Conservation (phyloP, 2,888 invertebrate species). For the Tinea trinotella region DNA sequence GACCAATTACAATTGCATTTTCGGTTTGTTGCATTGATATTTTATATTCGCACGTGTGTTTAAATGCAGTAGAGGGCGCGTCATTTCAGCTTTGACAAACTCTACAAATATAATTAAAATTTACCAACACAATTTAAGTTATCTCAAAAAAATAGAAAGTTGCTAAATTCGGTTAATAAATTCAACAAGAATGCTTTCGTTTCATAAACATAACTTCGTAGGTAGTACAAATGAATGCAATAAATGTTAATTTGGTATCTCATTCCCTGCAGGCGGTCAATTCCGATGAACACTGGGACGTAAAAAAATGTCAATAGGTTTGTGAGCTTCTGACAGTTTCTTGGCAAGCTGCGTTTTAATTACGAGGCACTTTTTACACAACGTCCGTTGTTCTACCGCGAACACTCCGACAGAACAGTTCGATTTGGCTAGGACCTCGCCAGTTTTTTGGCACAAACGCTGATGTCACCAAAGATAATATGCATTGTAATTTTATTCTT, state of each 20-base stretch:
- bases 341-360: slow-evolving; percentile 50
- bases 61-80: too few species aligned
- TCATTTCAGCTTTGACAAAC: too few species aligned
- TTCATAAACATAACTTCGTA: too few species aligned
- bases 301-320: slow-evolving; percentile 18
- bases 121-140: too few species aligned
- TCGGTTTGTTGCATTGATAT: too few species aligned
- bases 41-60: too few species aligned
- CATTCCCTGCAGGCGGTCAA: background rate
- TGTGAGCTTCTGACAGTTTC: slow-evolving; percentile 42
- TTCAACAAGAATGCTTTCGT: too few species aligned
- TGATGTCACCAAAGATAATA: slow-evolving; percentile 39
- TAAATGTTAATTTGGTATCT: background rate
- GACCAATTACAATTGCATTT: too few species aligned
- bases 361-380: slow-evolving; percentile 30
- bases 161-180: too few species aligned
- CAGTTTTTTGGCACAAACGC: slow-evolving; percentile 40
- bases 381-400: slow-evolving; percentile 17
- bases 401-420: slow-evolving; percentile 10
- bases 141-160: too few species aligned
- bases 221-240: background rate
- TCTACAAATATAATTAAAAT: too few species aligned
- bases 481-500: slow-evolving; percentile 33
- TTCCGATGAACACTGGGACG: background rate
- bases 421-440: slow-evolving; percentile 19